Conservation (phyloP, 2,888 invertebrate genomes). For the Sarcophaga caerulescens region DNA sequence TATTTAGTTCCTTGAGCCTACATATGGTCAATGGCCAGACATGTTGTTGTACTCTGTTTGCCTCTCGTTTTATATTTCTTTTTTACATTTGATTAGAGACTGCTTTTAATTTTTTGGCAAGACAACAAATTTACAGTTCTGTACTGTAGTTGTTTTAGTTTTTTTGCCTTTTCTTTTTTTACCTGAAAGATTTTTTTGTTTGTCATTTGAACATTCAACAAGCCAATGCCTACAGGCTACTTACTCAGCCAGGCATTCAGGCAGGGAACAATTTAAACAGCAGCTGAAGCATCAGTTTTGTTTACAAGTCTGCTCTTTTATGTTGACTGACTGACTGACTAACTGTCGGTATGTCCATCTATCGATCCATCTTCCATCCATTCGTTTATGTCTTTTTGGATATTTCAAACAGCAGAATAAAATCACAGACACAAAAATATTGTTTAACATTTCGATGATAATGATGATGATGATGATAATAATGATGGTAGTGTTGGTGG, state of each 20-base stretch:
- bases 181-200: conserved; percentile 1
- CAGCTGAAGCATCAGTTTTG: conserved; percentile 10
- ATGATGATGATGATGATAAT: conserved; percentile 11
- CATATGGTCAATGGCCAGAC: conserved; percentile 72
- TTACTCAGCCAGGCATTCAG: conserved; percentile 6
- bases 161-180: not conserved
- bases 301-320: conserved; percentile 27
- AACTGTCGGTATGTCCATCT: conserved; percentile 21
- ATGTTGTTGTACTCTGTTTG: conserved; percentile 15
- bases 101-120: conserved; percentile 57
- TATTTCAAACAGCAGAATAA: not conserved
- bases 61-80: not conserved
- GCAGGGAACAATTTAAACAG: not conserved
- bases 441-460: conserved; percentile 32
- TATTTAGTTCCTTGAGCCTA: conserved; percentile 74
- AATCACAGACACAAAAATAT: conserved; percentile 3
- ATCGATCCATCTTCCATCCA: conserved; percentile 9
- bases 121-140: conserved; percentile 51
- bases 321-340: conserved; percentile 9
- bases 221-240: too few species aligned
- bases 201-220: not conserved
- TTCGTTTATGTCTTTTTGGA: conserved; percentile 15
- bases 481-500: not conserved
- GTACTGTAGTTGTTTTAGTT: conserved; percentile 11
- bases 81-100: conserved; percentile 37